Conservation (phyloP, 1,140 invertebrate genomes). For the Zaprionus tsacasi region DNA sequence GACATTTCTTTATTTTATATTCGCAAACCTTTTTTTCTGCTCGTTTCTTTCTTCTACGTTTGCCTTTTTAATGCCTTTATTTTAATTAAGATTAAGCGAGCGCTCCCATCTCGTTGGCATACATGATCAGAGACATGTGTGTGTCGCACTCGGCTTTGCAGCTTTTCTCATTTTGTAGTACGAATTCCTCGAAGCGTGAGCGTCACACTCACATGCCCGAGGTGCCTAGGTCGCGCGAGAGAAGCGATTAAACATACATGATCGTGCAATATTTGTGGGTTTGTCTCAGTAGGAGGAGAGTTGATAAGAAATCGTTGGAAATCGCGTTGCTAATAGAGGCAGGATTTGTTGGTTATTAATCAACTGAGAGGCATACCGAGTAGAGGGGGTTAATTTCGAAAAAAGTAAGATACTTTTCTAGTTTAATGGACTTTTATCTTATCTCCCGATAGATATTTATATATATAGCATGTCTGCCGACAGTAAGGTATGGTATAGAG, state of each 20-base stretch:
- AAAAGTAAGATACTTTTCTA: not conserved
- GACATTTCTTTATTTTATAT: slow-evolving; percentile 44
- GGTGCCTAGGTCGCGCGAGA: slow-evolving; percentile 24
- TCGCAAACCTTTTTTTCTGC: slow-evolving; percentile 45
- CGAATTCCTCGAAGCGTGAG: slow-evolving; percentile 23
- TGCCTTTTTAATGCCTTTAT: slow-evolving; percentile 35
- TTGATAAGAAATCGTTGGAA: not conserved
- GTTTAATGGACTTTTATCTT: slow-evolving; percentile 10
- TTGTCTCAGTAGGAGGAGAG: not conserved
- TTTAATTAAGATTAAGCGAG: slow-evolving; percentile 52
- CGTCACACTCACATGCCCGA: slow-evolving; percentile 16
- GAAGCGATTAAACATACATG: slow-evolving; percentile 25
- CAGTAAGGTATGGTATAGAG: not conserved
- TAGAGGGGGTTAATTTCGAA: not conserved
- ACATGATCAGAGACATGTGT: slow-evolving; percentile 28
- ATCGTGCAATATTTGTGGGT: slow-evolving; percentile 10
- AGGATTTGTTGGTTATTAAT: not conserved
- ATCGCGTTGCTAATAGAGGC: not conserved
- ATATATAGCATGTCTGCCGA: not conserved
- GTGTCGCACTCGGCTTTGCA: not conserved
- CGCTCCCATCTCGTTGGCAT: slow-evolving; percentile 33
- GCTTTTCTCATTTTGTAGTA: not conserved
- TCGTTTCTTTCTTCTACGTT: not conserved
- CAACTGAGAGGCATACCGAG: not conserved
- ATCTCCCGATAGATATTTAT: not conserved